Percentiles rank a stretch among this genome's conserved stretches.
Conservation (phyloP, 2,797 vertebrate species). For the Cirrhinus molitorella region DNA sequence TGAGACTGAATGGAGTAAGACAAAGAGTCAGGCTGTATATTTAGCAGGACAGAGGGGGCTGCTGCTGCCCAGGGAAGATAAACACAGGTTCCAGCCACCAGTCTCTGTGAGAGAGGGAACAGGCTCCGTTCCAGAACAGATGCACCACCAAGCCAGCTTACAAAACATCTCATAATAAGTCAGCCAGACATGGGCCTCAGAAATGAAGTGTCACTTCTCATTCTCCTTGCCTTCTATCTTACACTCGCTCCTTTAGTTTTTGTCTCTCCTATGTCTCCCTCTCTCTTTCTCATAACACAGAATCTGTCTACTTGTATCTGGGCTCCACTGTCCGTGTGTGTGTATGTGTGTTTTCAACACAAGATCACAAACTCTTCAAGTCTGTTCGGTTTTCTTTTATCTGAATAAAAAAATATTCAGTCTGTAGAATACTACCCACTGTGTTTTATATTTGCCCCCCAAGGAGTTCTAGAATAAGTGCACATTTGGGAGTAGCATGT, state of each 20-base stretch:
- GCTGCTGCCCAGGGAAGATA: slow-evolving; percentile 74
- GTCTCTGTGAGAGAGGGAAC: slow-evolving; percentile 72
- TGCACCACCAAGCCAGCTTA: slow-evolving; percentile 81
- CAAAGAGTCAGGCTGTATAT: slow-evolving; percentile 9
- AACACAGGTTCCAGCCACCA: slow-evolving; percentile 75
- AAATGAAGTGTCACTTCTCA: slow-evolving; percentile 88
- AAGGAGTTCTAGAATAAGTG: neutral
- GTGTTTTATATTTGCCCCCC: neutral
- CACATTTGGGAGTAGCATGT: neutral
- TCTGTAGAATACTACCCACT: neutral
- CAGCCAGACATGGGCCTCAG: slow-evolving; percentile 80
- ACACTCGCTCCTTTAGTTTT: slow-evolving; percentile 58
- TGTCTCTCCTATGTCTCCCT: slow-evolving; percentile 2
- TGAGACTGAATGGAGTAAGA: slow-evolving; percentile 63
- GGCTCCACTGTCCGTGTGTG: slow-evolving; percentile 46
- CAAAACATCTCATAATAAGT: slow-evolving; percentile 85
- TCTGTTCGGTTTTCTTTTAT: neutral
- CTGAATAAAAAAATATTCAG: neutral
- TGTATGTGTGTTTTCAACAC: neutral
- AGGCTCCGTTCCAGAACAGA: slow-evolving; percentile 76
- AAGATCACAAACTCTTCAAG: slow-evolving; percentile 15
- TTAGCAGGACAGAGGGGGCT: slow-evolving; percentile 56
- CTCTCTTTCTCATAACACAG: slow-evolving; percentile 51
- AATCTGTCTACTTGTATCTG: slow-evolving; percentile 55
- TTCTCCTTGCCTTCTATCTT: slow-evolving; percentile 82